Conservation (phyloP, 2,888 invertebrate species). For the Bursaphelenchus okinawaensis region DNA sequence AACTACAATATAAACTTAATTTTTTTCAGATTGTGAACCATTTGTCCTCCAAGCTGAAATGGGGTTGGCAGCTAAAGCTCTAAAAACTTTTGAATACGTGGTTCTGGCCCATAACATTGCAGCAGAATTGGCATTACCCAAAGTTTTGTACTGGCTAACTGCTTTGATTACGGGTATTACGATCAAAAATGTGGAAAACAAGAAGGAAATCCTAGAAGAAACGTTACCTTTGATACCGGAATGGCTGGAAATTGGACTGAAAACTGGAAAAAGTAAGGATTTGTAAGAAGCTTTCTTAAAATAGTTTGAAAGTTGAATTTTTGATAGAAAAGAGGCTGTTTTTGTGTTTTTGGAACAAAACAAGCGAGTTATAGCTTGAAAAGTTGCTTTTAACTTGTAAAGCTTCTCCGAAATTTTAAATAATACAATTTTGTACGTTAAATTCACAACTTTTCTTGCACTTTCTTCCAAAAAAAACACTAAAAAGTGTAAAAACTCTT, state of each 20-base stretch:
- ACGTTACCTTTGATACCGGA: slow-evolving; percentile 26
- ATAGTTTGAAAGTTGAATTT: neutral
- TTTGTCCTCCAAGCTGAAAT: slow-evolving; percentile 54
- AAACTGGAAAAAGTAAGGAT: slow-evolving; percentile 7
- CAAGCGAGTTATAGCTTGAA: too few relatives aligned
- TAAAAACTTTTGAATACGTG: slow-evolving; percentile 25
- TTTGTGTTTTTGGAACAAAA: too few relatives aligned
- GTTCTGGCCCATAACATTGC: slow-evolving; percentile 9
- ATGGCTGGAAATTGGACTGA: slow-evolving; percentile 33
- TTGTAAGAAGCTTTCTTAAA: neutral
- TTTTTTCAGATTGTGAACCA: slow-evolving; percentile 59
- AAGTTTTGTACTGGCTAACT: slow-evolving; percentile 34
- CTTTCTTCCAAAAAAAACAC: too few relatives aligned
- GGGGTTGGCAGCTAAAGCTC: slow-evolving; percentile 40
- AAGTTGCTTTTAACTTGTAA: too few relatives aligned
- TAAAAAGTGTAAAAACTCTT: too few relatives aligned
- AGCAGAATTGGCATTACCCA: slow-evolving; percentile 22
- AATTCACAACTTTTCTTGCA: too few relatives aligned
- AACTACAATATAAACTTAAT: slow-evolving; percentile 1
- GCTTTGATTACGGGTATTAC: slow-evolving; percentile 33
- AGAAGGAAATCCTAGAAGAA: slow-evolving; percentile 38
- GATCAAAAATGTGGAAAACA: slow-evolving; percentile 35
- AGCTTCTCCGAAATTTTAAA: too few relatives aligned
- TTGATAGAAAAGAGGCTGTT: too few relatives aligned
- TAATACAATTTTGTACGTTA: too few relatives aligned